A percentile compares a stretch with the other conserved stretches of the same genome.
These are phyloP conservation scores for Diglossa cyanea DNA, from an alignment of 2,797 vertebrate species.

Conservation along the genomic window DNA sequence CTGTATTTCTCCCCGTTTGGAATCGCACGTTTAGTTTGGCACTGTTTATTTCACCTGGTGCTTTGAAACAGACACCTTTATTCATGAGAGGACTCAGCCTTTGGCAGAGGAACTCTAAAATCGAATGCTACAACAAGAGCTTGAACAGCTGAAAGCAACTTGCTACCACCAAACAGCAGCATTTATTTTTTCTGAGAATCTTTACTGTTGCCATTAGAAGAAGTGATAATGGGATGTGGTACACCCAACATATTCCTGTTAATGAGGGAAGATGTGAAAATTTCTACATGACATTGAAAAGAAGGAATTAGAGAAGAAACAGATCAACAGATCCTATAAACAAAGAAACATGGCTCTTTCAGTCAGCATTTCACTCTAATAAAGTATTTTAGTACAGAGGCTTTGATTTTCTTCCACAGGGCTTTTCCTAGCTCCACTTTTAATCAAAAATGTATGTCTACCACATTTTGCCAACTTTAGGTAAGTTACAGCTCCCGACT, in stretches of 20 bases:
- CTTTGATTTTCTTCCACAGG: background rate
- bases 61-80: background rate
- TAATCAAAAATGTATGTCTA: background rate
- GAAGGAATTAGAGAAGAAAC: background rate
- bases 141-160: background rate
- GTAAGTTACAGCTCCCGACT: background rate
- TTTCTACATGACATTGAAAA: background rate
- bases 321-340: background rate
- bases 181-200: background rate
- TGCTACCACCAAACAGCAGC: background rate
- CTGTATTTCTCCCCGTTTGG: background rate
- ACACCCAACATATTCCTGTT: background rate
- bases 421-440: background rate
- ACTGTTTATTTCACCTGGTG: background rate
- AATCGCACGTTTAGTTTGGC: background rate
- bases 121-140: background rate
- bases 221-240: background rate
- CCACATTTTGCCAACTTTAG: background rate
- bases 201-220: background rate
- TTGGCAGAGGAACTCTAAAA: background rate
- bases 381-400: background rate
- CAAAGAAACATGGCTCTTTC: background rate
- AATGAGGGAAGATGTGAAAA: background rate
- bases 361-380: background rate
- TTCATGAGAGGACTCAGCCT: background rate